A percentile compares a stretch with the other conserved stretches of the same genome.
phyloP scores from a whole-genome alignment of 1,140 invertebrate species.

The Maconellicoccus hirsutus region DNA sequence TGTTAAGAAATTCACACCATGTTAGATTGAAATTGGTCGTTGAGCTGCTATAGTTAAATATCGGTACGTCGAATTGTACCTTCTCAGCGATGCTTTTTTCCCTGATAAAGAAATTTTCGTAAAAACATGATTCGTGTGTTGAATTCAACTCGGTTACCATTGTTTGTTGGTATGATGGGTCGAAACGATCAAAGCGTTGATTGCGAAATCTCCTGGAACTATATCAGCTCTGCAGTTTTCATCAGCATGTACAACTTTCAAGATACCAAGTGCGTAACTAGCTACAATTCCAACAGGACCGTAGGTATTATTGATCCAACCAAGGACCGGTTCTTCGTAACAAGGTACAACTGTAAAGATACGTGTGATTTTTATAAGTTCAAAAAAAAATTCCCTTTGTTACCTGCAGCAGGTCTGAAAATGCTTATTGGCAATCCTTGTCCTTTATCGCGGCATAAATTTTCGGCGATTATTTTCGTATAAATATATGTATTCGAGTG shows the following conservation, averaged over 20 bases:
- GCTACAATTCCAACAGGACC: slow-evolving; percentile 43
- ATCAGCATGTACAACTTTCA: slow-evolving; percentile 42
- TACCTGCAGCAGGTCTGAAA: slow-evolving; percentile 63
- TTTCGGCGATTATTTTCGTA: slow-evolving; percentile 56
- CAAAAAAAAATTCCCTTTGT: too few species aligned
- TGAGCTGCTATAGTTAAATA: not conserved
- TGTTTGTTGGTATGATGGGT: slow-evolving; percentile 35
- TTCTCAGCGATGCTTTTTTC: too few species aligned
- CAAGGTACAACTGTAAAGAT: slow-evolving; percentile 40
- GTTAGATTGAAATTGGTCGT: slow-evolving; percentile 28
- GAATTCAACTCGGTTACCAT: not conserved
- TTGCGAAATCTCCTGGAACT: slow-evolving; percentile 48
- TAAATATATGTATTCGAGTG: slow-evolving; percentile 58
- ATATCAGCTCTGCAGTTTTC: slow-evolving; percentile 40
- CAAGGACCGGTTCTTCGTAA: slow-evolving; percentile 47
- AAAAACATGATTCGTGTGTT: too few species aligned
- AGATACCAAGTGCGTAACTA: slow-evolving; percentile 40
- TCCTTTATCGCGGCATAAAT: slow-evolving; percentile 43
- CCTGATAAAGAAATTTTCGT: too few species aligned
- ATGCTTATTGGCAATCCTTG: slow-evolving; percentile 55
- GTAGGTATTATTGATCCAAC: slow-evolving; percentile 59
- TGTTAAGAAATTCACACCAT: slow-evolving; percentile 38
- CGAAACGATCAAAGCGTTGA: slow-evolving; percentile 45
- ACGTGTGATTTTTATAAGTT: too few species aligned
- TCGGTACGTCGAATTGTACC: not conserved